These are phyloP conservation scores for Asobara japonica DNA, from an alignment of 1,140 invertebrate genomes.

Conservation along the genomic window DNA sequence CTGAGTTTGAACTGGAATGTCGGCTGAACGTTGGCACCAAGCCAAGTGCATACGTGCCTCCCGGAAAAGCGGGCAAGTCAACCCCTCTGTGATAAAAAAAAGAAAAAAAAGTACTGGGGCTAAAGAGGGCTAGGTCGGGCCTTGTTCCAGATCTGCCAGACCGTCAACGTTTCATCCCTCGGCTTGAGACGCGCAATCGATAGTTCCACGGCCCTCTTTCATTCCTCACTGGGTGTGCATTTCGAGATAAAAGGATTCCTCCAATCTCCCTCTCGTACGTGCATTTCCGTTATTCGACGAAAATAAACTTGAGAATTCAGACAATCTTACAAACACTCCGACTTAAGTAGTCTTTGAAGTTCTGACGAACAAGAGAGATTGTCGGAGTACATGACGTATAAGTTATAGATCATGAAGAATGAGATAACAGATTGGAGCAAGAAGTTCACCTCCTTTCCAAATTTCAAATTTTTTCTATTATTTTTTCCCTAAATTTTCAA, in stretches of 20 bases:
- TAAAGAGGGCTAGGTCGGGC: slow-evolving; percentile 17
- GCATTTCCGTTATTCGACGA: background rate
- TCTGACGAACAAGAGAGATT: background rate
- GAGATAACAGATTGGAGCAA: too few relatives aligned
- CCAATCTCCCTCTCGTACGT: background rate
- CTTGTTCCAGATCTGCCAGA: slow-evolving; percentile 42
- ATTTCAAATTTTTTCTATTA: too few relatives aligned
- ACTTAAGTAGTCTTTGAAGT: background rate
- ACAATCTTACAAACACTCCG: background rate
- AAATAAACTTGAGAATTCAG: background rate
- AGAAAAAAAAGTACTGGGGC: slow-evolving; percentile 4
- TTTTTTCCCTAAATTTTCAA: too few relatives aligned
- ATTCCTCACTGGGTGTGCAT: slow-evolving; percentile 1
- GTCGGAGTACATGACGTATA: background rate
- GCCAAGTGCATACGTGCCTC: slow-evolving; percentile 34
- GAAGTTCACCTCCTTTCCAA: too few relatives aligned
- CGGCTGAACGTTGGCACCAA: slow-evolving; percentile 37
- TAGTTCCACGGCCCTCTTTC: slow-evolving; percentile 15
- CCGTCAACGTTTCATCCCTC: slow-evolving; percentile 39
- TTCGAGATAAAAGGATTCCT: slow-evolving; percentile 14
- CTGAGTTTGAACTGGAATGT: slow-evolving; percentile 41
- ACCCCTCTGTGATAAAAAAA: background rate
- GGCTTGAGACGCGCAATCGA: slow-evolving; percentile 13
- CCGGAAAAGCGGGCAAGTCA: slow-evolving; percentile 6
- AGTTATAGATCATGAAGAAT: too few relatives aligned